Base-by-base conservation (phyloP, 1,140 invertebrate species). In the Brachionus asplanchnoidis region DNA sequence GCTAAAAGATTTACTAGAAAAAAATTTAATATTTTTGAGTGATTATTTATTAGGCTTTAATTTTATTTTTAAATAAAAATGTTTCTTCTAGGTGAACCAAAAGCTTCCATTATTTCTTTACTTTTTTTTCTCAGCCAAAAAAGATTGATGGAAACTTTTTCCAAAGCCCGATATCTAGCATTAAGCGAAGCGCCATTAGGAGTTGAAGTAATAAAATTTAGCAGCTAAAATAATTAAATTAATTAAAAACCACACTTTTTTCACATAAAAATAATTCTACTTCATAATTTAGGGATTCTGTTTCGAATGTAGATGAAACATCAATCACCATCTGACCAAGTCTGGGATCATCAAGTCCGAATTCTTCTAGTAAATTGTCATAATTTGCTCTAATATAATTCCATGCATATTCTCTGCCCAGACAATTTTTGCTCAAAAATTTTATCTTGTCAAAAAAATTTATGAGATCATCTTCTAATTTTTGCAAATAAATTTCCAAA, bases 401-500 rank as follows among this genome's bases (percentile, higher is more conserved):
- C 79, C 79, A 82, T 12, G 36, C 79, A 14, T 26, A 65, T 20
- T 82, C 79, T 65, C 79, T 65, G 20, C 79, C 79, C n/a, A 82
- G 6, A 42, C 17, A 20, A 44, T 82, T 82, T 65, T 44, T 65
- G 12, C 50, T 65, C 8, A 82, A 65, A 40, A 65, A 68, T 65
- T 68, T 68, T 3, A 82, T 28, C 32, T 65, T 82, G 26, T 82
- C 79, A 68, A 82, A 82, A 82, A 82, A 82, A 53, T 84, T 73
- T n/a, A 53, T 53, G 5, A 32, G 7, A 77, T 77, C 73, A 77
- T 77, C 73, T 12, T 82, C 79, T 26, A 82, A 42, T 26, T n/a
- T 28, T 44, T 60, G 79, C 32, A 82, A 42, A 42, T 65, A 82
- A 23, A 23, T 82, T 44, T 82, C 36, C 50, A 82, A 44, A 40